phyloP scores from a whole-genome alignment of 2,888 invertebrate genomes.

The Cephus rjabovi region DNA sequence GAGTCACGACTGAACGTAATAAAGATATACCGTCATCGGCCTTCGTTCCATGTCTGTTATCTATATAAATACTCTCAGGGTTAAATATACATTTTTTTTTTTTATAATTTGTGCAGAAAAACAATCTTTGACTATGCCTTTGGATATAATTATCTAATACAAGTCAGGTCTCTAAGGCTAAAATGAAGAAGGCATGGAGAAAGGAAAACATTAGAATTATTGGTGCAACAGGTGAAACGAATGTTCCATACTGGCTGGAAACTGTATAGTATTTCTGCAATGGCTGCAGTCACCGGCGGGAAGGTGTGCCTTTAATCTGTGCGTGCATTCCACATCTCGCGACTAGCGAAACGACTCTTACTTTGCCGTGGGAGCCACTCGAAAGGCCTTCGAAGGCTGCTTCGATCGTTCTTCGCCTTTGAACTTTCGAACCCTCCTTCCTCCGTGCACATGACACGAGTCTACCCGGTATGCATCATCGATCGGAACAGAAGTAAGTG shows the following conservation, averaged over 20 bases:
- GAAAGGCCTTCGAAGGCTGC: conserved; percentile 22
- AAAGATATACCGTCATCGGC: not conserved
- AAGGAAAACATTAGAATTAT: not conserved
- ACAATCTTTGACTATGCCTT: not conserved
- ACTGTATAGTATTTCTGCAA: not conserved
- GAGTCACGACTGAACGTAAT: not conserved
- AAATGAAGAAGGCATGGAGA: not conserved
- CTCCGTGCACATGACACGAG: not conserved
- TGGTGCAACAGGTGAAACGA: not conserved
- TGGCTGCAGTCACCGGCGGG: not conserved
- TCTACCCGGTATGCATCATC: not conserved
- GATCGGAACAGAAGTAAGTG: not conserved
- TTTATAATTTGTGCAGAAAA: not conserved
- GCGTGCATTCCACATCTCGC: not conserved
- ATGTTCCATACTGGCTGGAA: not conserved
- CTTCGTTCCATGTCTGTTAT: not conserved
- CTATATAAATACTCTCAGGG: not conserved
- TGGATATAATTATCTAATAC: not conserved
- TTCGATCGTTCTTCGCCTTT: conserved; percentile 9
- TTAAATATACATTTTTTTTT: not conserved
- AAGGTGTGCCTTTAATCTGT: not conserved
- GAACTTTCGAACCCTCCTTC: not conserved
- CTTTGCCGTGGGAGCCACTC: conserved; percentile 7
- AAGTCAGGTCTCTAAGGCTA: not conserved
- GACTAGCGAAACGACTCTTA: not conserved